Base-by-base conservation (phyloP, 2,113 vertebrate genomes). In the Naja naja region DNA sequence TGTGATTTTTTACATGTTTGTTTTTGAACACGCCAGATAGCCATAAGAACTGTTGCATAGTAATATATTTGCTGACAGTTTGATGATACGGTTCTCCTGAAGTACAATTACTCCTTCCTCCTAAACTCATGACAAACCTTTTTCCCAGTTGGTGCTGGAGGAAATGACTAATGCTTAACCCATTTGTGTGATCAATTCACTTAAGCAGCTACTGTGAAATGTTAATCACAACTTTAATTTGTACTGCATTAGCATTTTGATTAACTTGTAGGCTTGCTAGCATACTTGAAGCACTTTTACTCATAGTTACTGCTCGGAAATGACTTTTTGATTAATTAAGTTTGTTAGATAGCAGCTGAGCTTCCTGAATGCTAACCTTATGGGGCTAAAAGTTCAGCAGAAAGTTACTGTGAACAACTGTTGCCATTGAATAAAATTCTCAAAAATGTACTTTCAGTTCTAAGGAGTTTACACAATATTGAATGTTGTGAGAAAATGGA, bases 221-320 rank as follows among this genome's bases (percentile, higher is more conserved):
- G 99, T 99, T 99, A 99, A 99, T 99, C 98, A 99, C 98, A 99
- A 99, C 98, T 99, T 99, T 99, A 99, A 99, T 99, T 99, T 99
- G 98, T 98, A 98, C 98, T 97, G 98, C 98, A 99, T 99, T 99
- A 98, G 98, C 99, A 99, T 99, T 99, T 99, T 99, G 98, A 99
- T 99, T 99, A 99, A 99, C 98, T 99, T 98, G 98, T 97, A 97
- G 98, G 98, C 98, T 98, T 98, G 98, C 98, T 99, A 97, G 97
- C 97, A 95, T 97, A 98, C 99, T 99, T 98, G 98, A 98, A 98
- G 98, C 98, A 96, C 98, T 98, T 98, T 98, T 98, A 98, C 98
- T 98, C 97, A 97, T 98, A 98, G 98, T 98, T 97, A 98, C 98
- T 97, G 98, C 97, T 98, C 98, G 98, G 98, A 99, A 99, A 99